Evolutionary conservation across 92 coral and sea anemone species (phyloP).

Genomic region (Siderastrea siderea): DNA sequence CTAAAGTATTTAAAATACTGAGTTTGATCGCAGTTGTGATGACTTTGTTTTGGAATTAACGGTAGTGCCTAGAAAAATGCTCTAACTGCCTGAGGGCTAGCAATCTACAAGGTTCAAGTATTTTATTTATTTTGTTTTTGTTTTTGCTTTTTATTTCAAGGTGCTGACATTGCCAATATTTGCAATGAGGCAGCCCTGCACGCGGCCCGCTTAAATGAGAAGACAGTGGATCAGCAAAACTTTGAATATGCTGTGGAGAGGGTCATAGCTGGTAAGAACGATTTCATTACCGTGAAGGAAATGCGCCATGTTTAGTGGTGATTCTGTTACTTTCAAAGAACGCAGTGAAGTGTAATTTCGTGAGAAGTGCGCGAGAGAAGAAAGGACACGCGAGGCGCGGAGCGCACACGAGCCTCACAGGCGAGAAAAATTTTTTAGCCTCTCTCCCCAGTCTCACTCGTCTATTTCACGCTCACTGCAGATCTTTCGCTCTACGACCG

Average conservation of each 20-base stretch:
- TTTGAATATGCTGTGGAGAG: slow-evolving; percentile 98
- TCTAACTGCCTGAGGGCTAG: neutral
- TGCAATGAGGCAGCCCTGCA: slow-evolving; percentile 99
- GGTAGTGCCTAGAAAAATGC: neutral
- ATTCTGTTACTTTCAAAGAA: no score
- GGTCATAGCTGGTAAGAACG: slow-evolving; percentile 88
- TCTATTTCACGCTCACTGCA: no score
- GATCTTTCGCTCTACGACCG: no score
- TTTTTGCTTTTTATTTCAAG: slow-evolving; percentile 32
- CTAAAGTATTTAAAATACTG: no score
- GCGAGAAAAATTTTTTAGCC: no score
- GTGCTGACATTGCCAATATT: slow-evolving; percentile 97
- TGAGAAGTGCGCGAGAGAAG: no score
- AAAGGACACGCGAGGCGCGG: no score
- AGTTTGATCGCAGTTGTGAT: neutral
- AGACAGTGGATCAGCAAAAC: slow-evolving; percentile 92
- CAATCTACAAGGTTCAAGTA: neutral
- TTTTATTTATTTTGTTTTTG: neutral
- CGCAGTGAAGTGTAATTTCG: no score
- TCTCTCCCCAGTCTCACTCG: no score
- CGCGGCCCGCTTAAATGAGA: slow-evolving; percentile 93
- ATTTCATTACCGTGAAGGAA: neutral
- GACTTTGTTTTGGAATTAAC: neutral
- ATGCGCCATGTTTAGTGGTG: neutral
- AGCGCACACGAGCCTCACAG: no score